These are phyloP conservation scores for Lasioglossum vierecki DNA, from an alignment of 2,888 invertebrate genomes.

Conservation along the genomic window DNA sequence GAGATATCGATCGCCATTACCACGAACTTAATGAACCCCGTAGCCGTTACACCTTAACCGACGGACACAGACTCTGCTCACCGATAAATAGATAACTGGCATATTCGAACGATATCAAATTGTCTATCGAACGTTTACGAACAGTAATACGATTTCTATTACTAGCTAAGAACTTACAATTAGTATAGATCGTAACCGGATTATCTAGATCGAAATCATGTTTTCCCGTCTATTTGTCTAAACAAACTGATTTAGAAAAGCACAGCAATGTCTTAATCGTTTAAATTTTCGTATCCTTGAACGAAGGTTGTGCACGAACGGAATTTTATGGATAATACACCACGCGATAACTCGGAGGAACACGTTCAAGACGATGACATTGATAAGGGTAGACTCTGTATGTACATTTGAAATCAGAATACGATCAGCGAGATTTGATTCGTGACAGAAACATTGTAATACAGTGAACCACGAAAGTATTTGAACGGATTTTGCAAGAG, in stretches of 20 bases:
- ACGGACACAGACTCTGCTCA: slow-evolving; percentile 39
- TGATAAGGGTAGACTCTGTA: background rate
- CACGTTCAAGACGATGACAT: background rate
- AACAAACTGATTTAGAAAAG: background rate
- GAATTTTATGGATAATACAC: background rate
- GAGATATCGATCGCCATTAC: slow-evolving; percentile 63
- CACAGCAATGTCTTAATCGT: background rate
- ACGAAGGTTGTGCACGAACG: no score
- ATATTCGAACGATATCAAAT: slow-evolving; percentile 27
- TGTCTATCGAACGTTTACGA: slow-evolving; percentile 13
- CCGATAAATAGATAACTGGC: slow-evolving; percentile 52
- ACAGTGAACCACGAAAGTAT: no score
- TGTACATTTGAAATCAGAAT: background rate
- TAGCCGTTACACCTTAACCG: slow-evolving; percentile 43
- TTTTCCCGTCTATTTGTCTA: background rate
- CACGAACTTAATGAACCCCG: slow-evolving; percentile 61
- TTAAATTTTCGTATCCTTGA: background rate
- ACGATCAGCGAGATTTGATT: background rate
- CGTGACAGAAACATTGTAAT: background rate
- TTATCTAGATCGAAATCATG: background rate
- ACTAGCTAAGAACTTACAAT: background rate
- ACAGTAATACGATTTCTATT: background rate
- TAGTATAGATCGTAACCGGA: background rate
- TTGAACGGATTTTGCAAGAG: no score
- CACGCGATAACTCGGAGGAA: background rate